Evolutionary conservation across 2,888 invertebrate genomes (phyloP).

Genomic region (Microchrysa polita): DNA sequence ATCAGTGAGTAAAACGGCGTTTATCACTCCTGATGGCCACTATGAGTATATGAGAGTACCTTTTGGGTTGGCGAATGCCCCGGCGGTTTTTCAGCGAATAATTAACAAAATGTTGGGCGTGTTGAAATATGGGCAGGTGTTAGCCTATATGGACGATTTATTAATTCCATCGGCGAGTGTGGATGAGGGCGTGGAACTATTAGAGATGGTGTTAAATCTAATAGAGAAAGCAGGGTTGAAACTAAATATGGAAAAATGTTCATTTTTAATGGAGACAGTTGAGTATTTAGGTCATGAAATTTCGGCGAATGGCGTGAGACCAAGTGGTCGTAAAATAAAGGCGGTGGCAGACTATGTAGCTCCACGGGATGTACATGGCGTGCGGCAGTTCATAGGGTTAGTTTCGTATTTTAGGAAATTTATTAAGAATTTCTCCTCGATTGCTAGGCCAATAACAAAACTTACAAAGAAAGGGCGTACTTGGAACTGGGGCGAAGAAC

Average conservation of each 20-base stretch:
- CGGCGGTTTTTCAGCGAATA: no score
- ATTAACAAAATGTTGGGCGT: not conserved
- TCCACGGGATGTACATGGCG: not conserved
- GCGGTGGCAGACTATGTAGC: not conserved
- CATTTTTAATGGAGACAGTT: slow-evolving; percentile 53
- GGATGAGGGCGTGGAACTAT: not conserved
- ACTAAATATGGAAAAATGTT: slow-evolving; percentile 48
- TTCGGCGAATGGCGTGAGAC: not conserved
- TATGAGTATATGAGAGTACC: no score
- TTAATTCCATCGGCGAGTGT: slow-evolving; percentile 53
- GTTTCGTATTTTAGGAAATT: no score
- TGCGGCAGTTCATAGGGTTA: not conserved
- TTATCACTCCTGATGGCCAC: no score
- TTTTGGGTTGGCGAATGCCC: slow-evolving; percentile 5
- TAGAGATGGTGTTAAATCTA: slow-evolving; percentile 1
- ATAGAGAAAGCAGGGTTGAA: slow-evolving; percentile 29
- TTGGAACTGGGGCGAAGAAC: not conserved
- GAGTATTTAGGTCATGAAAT: not conserved
- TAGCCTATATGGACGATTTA: slow-evolving; percentile 48
- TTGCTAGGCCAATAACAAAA: slow-evolving; percentile 43
- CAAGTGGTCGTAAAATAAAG: not conserved
- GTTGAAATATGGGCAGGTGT: slow-evolving; percentile 44
- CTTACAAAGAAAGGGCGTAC: no score
- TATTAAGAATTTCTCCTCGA: not conserved
- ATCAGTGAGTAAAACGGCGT: no score